Conservation (phyloP, 64 coral and sea anemone genomes). For the Pocillopora verrucosa region DNA sequence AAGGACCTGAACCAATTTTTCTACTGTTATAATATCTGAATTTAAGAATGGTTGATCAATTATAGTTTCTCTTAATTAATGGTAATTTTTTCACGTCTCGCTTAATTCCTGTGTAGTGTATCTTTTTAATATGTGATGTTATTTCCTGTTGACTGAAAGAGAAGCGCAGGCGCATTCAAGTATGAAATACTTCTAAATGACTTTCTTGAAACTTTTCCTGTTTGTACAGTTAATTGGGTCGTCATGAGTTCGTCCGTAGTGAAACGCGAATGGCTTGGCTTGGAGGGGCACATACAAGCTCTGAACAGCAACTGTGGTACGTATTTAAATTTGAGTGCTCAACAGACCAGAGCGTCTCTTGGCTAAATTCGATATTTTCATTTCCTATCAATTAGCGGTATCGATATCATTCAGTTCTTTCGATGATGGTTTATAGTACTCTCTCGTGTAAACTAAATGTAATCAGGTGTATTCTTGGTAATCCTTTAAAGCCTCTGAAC, state of each 20-base stretch:
- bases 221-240: background rate
- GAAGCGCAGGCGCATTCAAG: background rate
- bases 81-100: background rate
- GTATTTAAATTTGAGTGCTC: background rate
- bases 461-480: too few species aligned
- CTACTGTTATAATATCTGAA: background rate
- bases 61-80: background rate
- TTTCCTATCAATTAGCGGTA: too few species aligned
- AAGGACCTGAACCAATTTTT: background rate
- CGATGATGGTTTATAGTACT: too few species aligned
- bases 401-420: too few species aligned
- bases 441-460: too few species aligned
- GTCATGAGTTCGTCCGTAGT: background rate
- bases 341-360: too few species aligned
- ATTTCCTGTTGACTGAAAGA: background rate
- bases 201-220: background rate
- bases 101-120: background rate
- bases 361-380: too few species aligned
- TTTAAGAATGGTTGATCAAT: background rate
- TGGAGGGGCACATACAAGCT: conserved; percentile 47
- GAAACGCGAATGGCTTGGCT: conserved; percentile 42
- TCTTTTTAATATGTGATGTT: too few species aligned
- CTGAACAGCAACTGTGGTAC: conserved; percentile 22
- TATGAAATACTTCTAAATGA: background rate
- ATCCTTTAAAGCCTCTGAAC: too few species aligned